Conservation (phyloP, 2,113 vertebrate species). For the Ahaetulla prasina region DNA sequence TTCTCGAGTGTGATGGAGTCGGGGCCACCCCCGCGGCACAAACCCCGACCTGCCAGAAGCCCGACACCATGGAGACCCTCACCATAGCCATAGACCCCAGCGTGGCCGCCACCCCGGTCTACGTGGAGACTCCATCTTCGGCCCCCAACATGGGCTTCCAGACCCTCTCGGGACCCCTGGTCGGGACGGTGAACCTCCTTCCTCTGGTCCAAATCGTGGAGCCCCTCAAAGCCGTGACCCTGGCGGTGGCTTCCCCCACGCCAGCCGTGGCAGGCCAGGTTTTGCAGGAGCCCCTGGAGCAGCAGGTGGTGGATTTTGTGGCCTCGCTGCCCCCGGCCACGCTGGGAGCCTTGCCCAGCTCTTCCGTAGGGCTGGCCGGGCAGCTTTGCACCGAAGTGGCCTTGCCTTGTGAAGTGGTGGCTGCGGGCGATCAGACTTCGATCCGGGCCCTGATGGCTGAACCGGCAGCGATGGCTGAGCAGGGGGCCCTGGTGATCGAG, state of each 20-base stretch:
- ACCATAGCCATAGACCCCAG: constrained; percentile 18
- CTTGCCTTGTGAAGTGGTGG: background rate
- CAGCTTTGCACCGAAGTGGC: background rate
- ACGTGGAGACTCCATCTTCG: constrained; percentile 28
- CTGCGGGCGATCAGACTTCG: background rate
- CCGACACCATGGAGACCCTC: background rate
- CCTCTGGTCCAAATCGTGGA: constrained; percentile 41
- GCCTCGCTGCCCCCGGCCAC: background rate
- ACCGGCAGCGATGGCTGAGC: background rate
- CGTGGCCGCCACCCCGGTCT: constrained; percentile 1
- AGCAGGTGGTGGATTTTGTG: background rate
- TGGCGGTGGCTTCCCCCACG: background rate
- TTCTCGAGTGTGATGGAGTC: background rate
- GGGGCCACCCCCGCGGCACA: background rate
- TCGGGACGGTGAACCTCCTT: constrained; percentile 19
- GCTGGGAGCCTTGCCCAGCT: background rate
- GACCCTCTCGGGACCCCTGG: background rate
- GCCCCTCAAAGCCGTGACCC: constrained; percentile 22
- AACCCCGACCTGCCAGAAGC: background rate
- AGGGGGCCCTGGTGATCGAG: constrained; percentile 24
- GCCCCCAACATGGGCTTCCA: background rate
- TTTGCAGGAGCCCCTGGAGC: background rate
- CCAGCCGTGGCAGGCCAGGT: background rate
- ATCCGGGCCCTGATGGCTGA: background rate
- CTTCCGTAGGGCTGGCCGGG: background rate